Percentiles rank a stretch among this genome's conserved stretches.
These are phyloP conservation scores for Pelmatolapia mariae DNA, from an alignment of 2,113 vertebrate genomes.

Conservation along the genomic window DNA sequence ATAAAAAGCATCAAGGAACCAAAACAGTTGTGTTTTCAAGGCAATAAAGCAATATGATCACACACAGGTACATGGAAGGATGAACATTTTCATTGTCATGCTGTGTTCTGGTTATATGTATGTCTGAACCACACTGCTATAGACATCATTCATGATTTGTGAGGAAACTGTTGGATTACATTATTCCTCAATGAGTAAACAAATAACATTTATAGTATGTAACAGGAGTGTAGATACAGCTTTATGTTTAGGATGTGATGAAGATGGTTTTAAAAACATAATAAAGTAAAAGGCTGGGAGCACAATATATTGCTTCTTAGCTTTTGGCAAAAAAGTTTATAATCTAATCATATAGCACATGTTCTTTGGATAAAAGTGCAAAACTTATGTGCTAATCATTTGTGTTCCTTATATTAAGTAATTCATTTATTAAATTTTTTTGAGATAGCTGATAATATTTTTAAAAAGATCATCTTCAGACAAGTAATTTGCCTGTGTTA, in stretches of 20 bases:
- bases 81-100: background rate
- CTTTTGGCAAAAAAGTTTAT: background rate
- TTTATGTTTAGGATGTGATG: slow-evolving; percentile 1
- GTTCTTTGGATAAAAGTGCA: background rate
- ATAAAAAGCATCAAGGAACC: background rate
- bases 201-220: slow-evolving; percentile 11
- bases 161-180: background rate
- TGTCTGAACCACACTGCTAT: background rate
- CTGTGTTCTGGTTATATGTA: background rate
- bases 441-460: background rate
- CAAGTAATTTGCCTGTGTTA: background rate
- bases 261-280: background rate
- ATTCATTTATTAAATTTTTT: background rate
- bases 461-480: background rate
- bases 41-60: background rate
- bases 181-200: slow-evolving; percentile 32
- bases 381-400: background rate
- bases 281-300: background rate
- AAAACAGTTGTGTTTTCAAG: background rate
- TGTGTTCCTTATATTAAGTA: background rate
- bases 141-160: background rate
- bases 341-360: background rate
- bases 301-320: background rate
- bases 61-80: background rate
- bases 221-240: slow-evolving; percentile 1